A percentile compares a stretch with the other conserved stretches of the same genome.
phyloP scores from a whole-genome alignment of 92 coral and sea anemone genomes.

The Nematostella vectensis region DNA sequence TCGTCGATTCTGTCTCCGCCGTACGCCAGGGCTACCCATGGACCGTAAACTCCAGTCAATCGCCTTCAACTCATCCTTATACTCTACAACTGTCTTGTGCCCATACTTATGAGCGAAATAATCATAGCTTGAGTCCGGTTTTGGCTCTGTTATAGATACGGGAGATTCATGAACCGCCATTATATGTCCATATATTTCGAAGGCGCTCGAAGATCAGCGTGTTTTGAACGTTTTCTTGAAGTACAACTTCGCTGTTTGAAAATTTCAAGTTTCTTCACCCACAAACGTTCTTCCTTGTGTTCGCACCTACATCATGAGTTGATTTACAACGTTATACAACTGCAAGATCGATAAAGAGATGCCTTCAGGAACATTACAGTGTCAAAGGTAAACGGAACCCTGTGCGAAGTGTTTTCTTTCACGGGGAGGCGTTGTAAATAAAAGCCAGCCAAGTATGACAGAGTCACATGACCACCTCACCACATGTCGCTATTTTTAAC shows the following conservation, averaged over 20 bases:
- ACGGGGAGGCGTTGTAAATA: conserved; percentile 3
- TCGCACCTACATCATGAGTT: too few species aligned
- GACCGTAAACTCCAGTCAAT: conserved; percentile 23
- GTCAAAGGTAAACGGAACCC: conserved; percentile 4
- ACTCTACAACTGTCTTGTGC: conserved; percentile 25
- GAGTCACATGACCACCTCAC: neutral
- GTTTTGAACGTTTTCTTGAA: neutral
- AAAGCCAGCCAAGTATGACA: neutral
- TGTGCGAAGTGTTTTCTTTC: neutral
- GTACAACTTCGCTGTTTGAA: too few species aligned
- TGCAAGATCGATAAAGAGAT: too few species aligned
- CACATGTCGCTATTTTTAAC: neutral
- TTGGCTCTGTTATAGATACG: conserved; percentile 31
- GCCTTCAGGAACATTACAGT: too few species aligned
- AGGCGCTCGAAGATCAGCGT: neutral
- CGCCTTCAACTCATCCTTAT: conserved; percentile 26
- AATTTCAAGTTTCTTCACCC: neutral
- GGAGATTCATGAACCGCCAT: conserved; percentile 32
- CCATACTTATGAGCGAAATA: conserved; percentile 34
- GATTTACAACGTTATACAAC: too few species aligned
- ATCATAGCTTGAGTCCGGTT: conserved; percentile 29
- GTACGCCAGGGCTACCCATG: conserved; percentile 20
- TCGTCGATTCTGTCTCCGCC: conserved; percentile 10
- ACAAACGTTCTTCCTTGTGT: too few species aligned
- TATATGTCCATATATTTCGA: neutral